phyloP scores from a whole-genome alignment of 1,140 invertebrate genomes.

The Nasonia vitripennis region DNA sequence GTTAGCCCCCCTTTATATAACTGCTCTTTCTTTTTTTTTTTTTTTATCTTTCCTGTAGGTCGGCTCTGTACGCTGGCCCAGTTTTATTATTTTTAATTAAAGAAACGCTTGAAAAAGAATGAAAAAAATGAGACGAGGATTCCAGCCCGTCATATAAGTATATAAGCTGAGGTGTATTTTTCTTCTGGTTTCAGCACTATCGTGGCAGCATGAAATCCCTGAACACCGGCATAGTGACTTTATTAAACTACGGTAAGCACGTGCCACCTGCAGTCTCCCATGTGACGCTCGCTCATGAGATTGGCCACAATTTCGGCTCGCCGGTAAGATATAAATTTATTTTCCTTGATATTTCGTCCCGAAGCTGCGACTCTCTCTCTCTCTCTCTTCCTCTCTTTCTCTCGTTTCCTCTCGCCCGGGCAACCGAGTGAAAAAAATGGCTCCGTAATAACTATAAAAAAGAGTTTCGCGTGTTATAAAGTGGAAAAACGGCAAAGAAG shows the following conservation, averaged over 20 bases:
- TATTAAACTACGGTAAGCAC: constrained; percentile 98
- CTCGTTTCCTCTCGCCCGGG: neutral
- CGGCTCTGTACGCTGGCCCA: too few relatives aligned
- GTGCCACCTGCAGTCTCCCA: constrained; percentile 99
- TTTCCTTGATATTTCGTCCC: neutral
- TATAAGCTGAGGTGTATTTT: constrained; percentile 32
- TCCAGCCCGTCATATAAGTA: too few relatives aligned
- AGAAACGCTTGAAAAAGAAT: too few relatives aligned
- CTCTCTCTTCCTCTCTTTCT: neutral
- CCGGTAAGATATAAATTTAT: constrained; percentile 79
- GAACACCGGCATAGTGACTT: constrained; percentile 98
- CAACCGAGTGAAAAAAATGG: constrained; percentile 29
- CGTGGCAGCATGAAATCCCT: constrained; percentile 95
- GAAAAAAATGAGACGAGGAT: too few relatives aligned
- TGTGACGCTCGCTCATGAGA: constrained; percentile 98
- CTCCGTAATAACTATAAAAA: neutral
- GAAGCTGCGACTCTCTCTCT: constrained; percentile 1
- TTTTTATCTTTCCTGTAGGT: neutral
- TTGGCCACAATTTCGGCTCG: constrained; percentile 99
- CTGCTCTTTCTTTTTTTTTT: neutral
- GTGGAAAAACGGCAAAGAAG: neutral
- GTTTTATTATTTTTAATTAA: constrained; percentile 3
- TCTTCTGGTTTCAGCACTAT: constrained; percentile 84
- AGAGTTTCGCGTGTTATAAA: neutral
- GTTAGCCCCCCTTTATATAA: neutral